Evolutionary conservation across 2,888 invertebrate species (phyloP), one percentile per base, ranked within the genome.

Genomic region (Teleiodes luculella): DNA sequence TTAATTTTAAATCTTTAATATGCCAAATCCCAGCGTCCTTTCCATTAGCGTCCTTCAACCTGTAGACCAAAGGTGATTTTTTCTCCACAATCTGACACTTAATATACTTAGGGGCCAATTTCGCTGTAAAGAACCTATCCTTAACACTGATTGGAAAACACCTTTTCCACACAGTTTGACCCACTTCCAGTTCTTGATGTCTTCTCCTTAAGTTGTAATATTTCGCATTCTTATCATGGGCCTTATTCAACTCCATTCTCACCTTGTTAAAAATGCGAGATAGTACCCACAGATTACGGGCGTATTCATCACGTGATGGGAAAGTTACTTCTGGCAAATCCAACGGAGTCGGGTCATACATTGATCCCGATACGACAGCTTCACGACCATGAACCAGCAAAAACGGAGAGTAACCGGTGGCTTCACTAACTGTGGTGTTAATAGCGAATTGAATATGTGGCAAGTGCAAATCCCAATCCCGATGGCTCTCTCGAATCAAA

Each of bases 341-440:
- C 10, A 41, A 16, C 8, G 10, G 8, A 18, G 18, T 41, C 6
- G 24, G 24, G 24, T 24, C 24, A 41, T 57, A 55, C 14, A 48
- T 35, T 2, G 55, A 51, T 10, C 46, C 57, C 37, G 56, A 56
- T 1, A 47, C 8, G 4, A 64, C 57, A 2, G 59, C 35, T 50
- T 64, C 60, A 0, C 62, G 28, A 2, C 59, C 62, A 20, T 45
- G 52, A 6, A 61, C 61, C 1, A 64, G 33, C 24, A 61, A 63
- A 0, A 54, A 39, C 3, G 64, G 61, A 1, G 59, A 59, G 31
- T 30, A 61, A 7, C 56, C 57, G 6, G 64, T 63, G 0, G 52
- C 55, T 11, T 62, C 62, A 49, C 56, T 62, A 2, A 59, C 60
- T 0, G 61, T 59, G 6, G 16, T 60, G 31, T 61, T 61, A 0